Percentiles rank a stretch among this genome's conserved stretches.
Evolutionary conservation across 2,797 vertebrate genomes (phyloP).

Genomic region (Peromyscus aztecus): DNA sequence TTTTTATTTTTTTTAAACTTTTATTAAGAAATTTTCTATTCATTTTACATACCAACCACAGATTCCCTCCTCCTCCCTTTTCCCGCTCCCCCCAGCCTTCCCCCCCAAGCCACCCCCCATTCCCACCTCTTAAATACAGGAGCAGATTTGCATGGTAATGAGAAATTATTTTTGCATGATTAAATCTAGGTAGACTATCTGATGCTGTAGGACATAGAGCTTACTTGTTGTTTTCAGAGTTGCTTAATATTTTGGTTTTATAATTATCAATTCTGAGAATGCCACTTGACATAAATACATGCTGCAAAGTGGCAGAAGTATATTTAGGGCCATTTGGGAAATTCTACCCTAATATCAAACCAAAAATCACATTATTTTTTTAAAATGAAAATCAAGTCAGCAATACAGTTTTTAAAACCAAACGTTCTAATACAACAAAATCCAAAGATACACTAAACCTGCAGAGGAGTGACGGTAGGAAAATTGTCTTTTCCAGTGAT

Average conservation of each 20-base stretch:
- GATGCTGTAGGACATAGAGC: no score
- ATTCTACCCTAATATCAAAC: background rate
- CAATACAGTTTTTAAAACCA: background rate
- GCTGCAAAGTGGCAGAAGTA: background rate
- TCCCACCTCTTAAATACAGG: background rate
- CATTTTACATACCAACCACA: no score
- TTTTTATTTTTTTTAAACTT: no score
- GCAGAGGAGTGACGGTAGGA: background rate
- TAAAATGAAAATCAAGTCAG: background rate
- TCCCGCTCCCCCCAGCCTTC: no score
- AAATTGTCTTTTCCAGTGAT: background rate
- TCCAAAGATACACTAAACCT: background rate
- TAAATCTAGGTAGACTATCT: background rate
- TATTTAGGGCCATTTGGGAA: background rate
- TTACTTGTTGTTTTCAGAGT: background rate
- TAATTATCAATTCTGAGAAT: background rate
- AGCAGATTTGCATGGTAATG: background rate
- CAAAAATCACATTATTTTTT: background rate
- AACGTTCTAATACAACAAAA: background rate
- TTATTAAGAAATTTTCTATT: no score
- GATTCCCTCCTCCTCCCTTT: no score
- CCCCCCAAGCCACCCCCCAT: no score
- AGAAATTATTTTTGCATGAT: background rate
- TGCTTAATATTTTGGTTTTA: background rate
- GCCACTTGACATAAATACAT: background rate